Percentiles rank a stretch among this genome's conserved stretches.
phyloP scores from a whole-genome alignment of 2,797 vertebrate species.

The Psittacula echo region DNA sequence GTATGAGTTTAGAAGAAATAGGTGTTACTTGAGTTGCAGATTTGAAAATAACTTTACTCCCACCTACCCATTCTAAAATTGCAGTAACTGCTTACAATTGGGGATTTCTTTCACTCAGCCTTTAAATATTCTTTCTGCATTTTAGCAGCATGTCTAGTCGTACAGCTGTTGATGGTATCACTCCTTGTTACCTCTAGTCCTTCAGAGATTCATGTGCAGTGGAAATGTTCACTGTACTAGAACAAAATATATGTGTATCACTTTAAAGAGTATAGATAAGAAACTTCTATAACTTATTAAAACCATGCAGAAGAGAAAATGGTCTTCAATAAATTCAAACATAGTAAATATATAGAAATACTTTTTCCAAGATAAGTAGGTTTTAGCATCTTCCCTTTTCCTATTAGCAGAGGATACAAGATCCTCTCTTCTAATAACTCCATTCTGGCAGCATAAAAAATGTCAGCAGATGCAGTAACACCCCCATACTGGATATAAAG shows the following conservation, averaged over 20 bases:
- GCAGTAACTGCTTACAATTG: not conserved
- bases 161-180: not conserved
- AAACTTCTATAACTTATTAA: not conserved
- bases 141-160: not conserved
- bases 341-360: not conserved
- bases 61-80: not conserved
- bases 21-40: not conserved
- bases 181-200: not conserved
- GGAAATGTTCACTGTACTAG: not conserved
- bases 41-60: not conserved
- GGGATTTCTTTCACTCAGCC: not conserved
- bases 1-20: not conserved
- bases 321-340: not conserved
- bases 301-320: not conserved
- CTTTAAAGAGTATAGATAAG: not conserved
- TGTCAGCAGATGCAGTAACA: not conserved
- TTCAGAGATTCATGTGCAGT: not conserved
- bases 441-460: not conserved
- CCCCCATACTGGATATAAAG: not conserved
- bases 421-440: not conserved
- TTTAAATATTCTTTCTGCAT: not conserved
- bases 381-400: not conserved
- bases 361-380: not conserved
- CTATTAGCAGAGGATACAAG: not conserved
- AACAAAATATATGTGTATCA: not conserved